Percentiles rank a stretch among this genome's conserved stretches.
Conservation (phyloP, 2,113 vertebrate genomes). For the Toxotes chatareus region DNA sequence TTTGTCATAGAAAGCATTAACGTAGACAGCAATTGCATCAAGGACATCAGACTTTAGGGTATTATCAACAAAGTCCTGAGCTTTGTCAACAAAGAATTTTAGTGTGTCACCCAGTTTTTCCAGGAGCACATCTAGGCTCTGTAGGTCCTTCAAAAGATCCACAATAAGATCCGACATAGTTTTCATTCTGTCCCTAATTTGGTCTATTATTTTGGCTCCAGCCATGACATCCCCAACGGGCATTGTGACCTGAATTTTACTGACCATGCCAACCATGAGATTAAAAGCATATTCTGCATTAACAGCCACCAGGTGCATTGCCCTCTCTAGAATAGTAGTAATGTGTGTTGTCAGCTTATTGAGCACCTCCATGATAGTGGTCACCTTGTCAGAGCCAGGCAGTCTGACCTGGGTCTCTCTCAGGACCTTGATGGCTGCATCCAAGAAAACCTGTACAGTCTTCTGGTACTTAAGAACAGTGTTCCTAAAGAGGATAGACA, state of each 20-base stretch:
- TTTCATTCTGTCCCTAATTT: neutral
- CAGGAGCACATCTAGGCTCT: neutral
- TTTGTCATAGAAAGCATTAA: slow-evolving; percentile 66
- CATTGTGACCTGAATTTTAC: slow-evolving; percentile 1
- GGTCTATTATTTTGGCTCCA: neutral
- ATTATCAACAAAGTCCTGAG: neutral
- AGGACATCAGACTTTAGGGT: neutral
- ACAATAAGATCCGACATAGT: neutral
- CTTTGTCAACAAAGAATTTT: neutral
- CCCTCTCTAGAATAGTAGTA: neutral
- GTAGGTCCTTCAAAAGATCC: neutral
- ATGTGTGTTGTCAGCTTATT: neutral
- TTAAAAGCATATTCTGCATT: neutral
- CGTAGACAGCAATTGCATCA: slow-evolving; percentile 57
- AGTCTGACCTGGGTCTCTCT: neutral
- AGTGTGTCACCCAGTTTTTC: neutral
- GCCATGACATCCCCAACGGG: neutral
- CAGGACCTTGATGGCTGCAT: neutral
- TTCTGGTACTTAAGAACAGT: neutral
- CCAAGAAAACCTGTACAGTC: neutral
- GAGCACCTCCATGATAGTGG: neutral
- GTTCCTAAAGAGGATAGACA: neutral
- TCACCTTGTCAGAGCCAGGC: neutral
- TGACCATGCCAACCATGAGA: neutral
- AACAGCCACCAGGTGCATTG: neutral